phyloP scores from a whole-genome alignment of 23 tunicate genomes.

The Ciona savignyi region DNA sequence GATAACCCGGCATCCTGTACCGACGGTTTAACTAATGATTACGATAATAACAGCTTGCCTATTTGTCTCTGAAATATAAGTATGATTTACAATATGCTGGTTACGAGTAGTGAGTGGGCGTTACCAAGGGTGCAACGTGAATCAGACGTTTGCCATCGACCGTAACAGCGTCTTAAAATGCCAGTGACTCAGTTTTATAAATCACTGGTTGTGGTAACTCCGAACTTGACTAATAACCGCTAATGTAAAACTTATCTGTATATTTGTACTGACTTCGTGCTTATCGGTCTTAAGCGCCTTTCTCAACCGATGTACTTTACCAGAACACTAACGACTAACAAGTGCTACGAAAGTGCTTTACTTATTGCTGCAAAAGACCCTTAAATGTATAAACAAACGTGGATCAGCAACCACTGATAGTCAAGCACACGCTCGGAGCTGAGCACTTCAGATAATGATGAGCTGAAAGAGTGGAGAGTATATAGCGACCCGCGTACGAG shows the following conservation, averaged over 20 bases:
- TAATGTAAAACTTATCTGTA: no score
- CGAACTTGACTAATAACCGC: neutral
- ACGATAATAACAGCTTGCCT: neutral
- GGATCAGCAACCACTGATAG: neutral
- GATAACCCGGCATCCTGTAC: constrained; percentile 81
- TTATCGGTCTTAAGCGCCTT: no score
- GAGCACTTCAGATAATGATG: neutral
- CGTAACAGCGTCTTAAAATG: neutral
- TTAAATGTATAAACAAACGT: neutral
- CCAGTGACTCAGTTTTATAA: neutral
- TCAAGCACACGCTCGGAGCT: neutral
- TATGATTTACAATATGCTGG: neutral
- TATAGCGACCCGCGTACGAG: neutral
- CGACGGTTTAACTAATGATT: neutral
- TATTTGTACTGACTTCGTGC: no score
- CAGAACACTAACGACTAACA: no score
- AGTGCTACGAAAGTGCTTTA: neutral
- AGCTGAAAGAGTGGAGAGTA: neutral
- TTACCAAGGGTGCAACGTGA: neutral
- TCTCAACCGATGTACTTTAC: no score
- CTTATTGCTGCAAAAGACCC: neutral
- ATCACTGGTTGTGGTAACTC: neutral
- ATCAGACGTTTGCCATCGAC: neutral
- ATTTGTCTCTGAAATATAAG: neutral
- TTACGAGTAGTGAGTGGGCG: neutral